Evolutionary conservation across 2,888 invertebrate genomes (phyloP).

Genomic region (Sinelater perroti): DNA sequence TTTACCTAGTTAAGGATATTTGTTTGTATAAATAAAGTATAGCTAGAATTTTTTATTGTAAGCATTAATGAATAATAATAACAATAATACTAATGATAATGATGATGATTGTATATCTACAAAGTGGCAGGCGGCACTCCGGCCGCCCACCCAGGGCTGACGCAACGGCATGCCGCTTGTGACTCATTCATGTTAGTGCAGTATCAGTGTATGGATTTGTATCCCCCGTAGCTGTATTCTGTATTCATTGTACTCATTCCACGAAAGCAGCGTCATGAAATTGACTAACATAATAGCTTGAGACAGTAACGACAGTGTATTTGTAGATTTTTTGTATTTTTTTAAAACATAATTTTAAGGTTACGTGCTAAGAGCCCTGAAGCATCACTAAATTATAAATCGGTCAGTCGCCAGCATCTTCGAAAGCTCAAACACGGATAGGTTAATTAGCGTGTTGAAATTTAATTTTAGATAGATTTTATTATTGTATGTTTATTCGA

Average conservation of each 20-base stretch:
- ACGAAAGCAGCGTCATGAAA: slow-evolving; percentile 58
- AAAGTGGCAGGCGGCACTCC: slow-evolving; percentile 42
- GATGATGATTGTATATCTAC: slow-evolving; percentile 58
- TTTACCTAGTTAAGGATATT: slow-evolving; percentile 59
- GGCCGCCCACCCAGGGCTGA: slow-evolving; percentile 35
- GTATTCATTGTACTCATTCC: slow-evolving; percentile 56
- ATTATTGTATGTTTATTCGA: slow-evolving; percentile 56
- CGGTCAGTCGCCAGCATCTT: slow-evolving; percentile 48
- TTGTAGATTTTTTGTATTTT: slow-evolving; percentile 62
- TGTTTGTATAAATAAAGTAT: slow-evolving; percentile 62
- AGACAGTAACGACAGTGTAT: slow-evolving; percentile 41
- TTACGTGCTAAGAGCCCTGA: slow-evolving; percentile 46
- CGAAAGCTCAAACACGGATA: slow-evolving; percentile 40
- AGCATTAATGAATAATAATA: no score
- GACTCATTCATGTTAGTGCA: slow-evolving; percentile 58
- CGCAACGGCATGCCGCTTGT: slow-evolving; percentile 32
- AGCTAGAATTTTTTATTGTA: slow-evolving; percentile 61
- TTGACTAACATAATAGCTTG: slow-evolving; percentile 52
- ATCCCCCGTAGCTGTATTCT: slow-evolving; percentile 57
- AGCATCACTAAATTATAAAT: slow-evolving; percentile 49
- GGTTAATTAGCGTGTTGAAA: slow-evolving; percentile 50
- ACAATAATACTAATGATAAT: no score
- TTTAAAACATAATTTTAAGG: slow-evolving; percentile 58
- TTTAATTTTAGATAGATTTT: slow-evolving; percentile 57
- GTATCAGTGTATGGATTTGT: slow-evolving; percentile 54